Percentiles rank a stretch among this genome's conserved stretches.
Conservation (phyloP, 2,797 vertebrate genomes). For the Argentina silus region DNA sequence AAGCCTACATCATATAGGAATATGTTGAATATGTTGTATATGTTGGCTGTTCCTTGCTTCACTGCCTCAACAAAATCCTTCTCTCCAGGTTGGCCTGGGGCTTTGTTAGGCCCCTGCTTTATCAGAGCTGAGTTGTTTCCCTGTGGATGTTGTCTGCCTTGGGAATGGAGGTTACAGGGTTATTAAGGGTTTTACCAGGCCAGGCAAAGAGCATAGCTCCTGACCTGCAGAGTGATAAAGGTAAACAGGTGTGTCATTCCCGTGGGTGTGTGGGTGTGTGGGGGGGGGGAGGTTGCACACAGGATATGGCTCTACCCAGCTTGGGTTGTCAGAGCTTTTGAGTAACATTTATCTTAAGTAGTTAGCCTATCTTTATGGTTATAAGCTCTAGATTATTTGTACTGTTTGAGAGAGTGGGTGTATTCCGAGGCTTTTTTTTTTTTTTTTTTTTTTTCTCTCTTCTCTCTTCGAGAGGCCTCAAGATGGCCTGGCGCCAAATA, state of each 20-base stretch:
- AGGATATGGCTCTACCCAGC: too few species aligned
- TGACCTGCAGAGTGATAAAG: not conserved
- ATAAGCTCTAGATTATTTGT: too few species aligned
- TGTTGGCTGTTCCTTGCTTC: too few species aligned
- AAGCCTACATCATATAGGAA: too few species aligned
- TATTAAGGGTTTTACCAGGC: not conserved
- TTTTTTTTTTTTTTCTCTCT: too few species aligned
- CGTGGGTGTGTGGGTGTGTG: not conserved
- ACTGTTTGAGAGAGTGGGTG: too few species aligned
- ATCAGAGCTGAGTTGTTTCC: slow-evolving; percentile 7
- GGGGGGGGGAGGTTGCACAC: too few species aligned
- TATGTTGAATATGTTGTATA: too few species aligned
- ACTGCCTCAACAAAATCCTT: not conserved
- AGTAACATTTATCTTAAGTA: too few species aligned
- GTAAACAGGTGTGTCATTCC: slow-evolving; percentile 1
- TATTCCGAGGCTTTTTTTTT: too few species aligned
- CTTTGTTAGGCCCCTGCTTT: slow-evolving; percentile 5
- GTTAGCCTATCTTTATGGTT: too few species aligned
- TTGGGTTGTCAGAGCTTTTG: too few species aligned
- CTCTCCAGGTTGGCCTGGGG: not conserved
- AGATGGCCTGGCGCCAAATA: slow-evolving; percentile 2
- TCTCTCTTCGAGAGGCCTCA: slow-evolving; percentile 2
- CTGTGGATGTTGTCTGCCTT: slow-evolving; percentile 14
- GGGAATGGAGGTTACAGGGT: not conserved
- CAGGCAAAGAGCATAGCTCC: not conserved